Conservation (phyloP, 2,113 vertebrate species). For the Cyphomyrus plagiostoma region DNA sequence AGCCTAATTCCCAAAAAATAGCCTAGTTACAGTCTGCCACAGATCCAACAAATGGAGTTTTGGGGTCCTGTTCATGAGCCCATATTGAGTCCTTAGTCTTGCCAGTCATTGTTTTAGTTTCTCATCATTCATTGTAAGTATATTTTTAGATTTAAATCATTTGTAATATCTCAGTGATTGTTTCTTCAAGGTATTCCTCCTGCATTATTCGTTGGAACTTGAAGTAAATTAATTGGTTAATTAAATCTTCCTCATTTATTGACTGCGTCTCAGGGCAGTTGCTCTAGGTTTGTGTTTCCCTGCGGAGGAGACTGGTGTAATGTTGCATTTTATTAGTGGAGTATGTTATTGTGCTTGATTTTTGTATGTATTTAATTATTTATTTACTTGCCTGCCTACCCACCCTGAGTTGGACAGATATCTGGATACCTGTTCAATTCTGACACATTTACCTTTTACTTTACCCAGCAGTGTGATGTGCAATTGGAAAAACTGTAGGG, state of each 20-base stretch:
- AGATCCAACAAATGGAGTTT: neutral
- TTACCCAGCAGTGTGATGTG: neutral
- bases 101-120: neutral
- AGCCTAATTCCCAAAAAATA: conserved; percentile 1
- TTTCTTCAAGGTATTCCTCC: neutral
- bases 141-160: neutral
- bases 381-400: no score
- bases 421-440: neutral
- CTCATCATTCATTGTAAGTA: neutral
- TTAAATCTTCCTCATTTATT: conserved; percentile 3
- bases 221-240: conserved; percentile 7
- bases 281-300: neutral
- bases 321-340: neutral
- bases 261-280: neutral
- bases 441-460: neutral
- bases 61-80: neutral
- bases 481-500: neutral
- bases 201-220: neutral
- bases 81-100: neutral
- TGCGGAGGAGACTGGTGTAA: neutral
- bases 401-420: neutral
- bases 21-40: neutral
- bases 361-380: neutral
- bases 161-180: neutral
- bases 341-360: neutral